A percentile compares a stretch with the other conserved stretches of the same genome.
These are phyloP conservation scores for Cantharis rufa DNA, from an alignment of 2,888 invertebrate species.

Conservation along the genomic window DNA sequence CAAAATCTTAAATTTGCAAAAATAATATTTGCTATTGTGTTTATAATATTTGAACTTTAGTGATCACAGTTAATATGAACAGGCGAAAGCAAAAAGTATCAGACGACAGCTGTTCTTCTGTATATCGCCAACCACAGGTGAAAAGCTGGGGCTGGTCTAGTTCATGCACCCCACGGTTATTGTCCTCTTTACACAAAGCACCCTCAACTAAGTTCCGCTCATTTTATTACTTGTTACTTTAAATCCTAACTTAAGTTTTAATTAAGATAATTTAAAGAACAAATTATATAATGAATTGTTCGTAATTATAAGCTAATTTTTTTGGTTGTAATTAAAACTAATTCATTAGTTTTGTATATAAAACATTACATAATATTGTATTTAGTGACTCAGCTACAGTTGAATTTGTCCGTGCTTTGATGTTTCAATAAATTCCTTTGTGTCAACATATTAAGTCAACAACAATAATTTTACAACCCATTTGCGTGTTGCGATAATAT, in stretches of 20 bases:
- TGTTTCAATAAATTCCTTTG: not conserved
- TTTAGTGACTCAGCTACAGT: not conserved
- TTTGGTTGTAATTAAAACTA: not conserved
- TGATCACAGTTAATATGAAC: constrained; percentile 6
- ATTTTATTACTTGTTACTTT: constrained; percentile 31
- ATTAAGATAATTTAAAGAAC: constrained; percentile 27
- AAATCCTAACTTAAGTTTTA: constrained; percentile 29
- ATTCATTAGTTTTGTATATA: not conserved
- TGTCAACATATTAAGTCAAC: not conserved
- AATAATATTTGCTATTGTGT: not conserved
- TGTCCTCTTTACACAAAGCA: constrained; percentile 41
- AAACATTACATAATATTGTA: not conserved
- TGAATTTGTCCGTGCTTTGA: not conserved
- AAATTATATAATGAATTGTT: not conserved
- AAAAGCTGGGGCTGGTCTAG: constrained; percentile 41
- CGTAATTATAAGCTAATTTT: not conserved
- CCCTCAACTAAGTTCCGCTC: constrained; percentile 35
- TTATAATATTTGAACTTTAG: not conserved
- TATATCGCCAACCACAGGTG: constrained; percentile 42
- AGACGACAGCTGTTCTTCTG: constrained; percentile 44
- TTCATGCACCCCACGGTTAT: constrained; percentile 44
- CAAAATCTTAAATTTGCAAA: not conserved
- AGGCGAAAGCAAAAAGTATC: constrained; percentile 34
- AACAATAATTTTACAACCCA: not conserved
- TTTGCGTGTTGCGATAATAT: not conserved